Evolutionary conservation across 53 echinoderm and acorn worm species (phyloP), one percentile per base, ranked within the genome.

Genomic region (Mesocentrotus franciscanus): DNA sequence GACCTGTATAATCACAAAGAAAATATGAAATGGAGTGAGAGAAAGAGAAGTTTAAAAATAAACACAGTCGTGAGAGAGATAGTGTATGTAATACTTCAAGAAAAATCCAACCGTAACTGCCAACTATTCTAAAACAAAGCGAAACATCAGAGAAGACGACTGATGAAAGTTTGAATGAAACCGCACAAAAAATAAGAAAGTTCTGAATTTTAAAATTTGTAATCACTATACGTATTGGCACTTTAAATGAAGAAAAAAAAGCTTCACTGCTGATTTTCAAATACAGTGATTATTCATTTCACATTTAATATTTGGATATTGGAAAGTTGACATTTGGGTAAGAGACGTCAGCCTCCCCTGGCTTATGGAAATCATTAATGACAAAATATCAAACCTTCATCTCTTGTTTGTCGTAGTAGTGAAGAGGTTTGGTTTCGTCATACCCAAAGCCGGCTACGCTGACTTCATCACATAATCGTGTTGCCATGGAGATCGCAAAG

Each of bases 391-490:
- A 20, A 33, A 91, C 91, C 91, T 91, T 96, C 97, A 98, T 98
- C 56, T 96, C 96, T 15, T 84, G 83, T 30, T 83, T 96, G 90
- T 99, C 99, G 90, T 98, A 99, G 93, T 99, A 99, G 94, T 99
- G 99, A 9, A 99, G 96, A 60, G 99, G 97, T 6, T 96, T 93
- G 26, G 92, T 95, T 20, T 85, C 72, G 78, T 97, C 93, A 95
- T 99, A 99, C 56, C 99, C 98, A 79, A 99, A 99, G 57, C 99
- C 99, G 1, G 96, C 99, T 1, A 99, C 95, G 61, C 96, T 95
- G 78, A 99, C 97, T 92, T 98, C 99, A 90, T 99, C 99, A 71
- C 99, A 99, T 72, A 99, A 76, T 18, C 96, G 96, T 0, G 96
- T 92, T 13, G 97, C 97, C 92, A 97, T 57, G 92, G 97, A 96